Evolutionary conservation across 2,888 invertebrate species (phyloP), one percentile per base, ranked within the genome.

Genomic region (Achlya flavicornis): DNA sequence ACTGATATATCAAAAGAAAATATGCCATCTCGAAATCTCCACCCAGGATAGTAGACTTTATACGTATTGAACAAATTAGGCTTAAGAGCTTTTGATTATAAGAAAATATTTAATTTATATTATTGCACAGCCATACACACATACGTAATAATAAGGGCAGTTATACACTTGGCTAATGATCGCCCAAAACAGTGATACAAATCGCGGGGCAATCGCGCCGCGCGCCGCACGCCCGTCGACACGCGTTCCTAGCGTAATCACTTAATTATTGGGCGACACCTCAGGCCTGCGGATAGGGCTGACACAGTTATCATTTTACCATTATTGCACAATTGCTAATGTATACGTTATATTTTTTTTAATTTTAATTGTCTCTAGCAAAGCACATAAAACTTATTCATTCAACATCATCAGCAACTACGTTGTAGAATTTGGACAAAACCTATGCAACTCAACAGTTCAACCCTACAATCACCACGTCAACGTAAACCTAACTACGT

Each of bases 211-310:
- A 53, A 7, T 53, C 16, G 43, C 53, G n/a, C 75, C 72, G 60
- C 6, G 43, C 19, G n/a, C 75, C 72, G 60, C 41, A 2, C 16
- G 33, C 59, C 76, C 68, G 66, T 85, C 86, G 88, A 87, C 92
- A 92, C 92, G 91, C 90, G 90, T 86, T 84, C 79, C 88, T 86
- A 85, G 86, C 90, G 86, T 93, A 93, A 93, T 91, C 93, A 92
- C 93, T 93, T 92, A 91, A 93, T 92, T 92, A 91, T 91, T 90
- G 87, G 85, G 89, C 91, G 90, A 93, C 92, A 92, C 91, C 88
- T 92, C 79, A 60, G 69, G 67, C 66, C 64, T 65, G 65, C 61
- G 61, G 11, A 3, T 72, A 89, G 88, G 89, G 89, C 33, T 89
- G 85, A 12, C 66, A 32, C 33, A 32, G 19, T 19, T 19, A 48